Evolutionary conservation across 2,888 invertebrate species (phyloP), one percentile per base, ranked within the genome.

Genomic region (Thymelicus acteon): DNA sequence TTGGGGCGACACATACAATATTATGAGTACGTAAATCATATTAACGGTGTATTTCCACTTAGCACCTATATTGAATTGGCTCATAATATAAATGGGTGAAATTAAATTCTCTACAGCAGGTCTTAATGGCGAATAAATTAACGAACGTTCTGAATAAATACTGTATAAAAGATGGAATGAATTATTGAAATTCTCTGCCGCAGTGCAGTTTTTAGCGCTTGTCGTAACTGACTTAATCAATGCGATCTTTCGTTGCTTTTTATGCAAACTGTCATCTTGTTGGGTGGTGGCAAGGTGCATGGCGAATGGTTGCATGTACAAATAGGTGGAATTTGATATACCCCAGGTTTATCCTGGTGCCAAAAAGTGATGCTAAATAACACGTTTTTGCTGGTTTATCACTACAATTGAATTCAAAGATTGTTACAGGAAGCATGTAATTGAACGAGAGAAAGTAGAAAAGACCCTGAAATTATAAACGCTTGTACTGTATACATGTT

Each of bases 51-150:
- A 62, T 48, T 62, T 62, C 37, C 48, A 49, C 47, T 62, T 48
- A 62, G 37, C 24, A 31, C 24, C 31, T 49, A 62, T 62, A 31
- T 49, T 61, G 48, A 37, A 62, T 62, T 31, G 47, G 31, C 62
- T 62, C 62, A 19, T 61, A 61, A 61, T 61, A 61, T 61, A 61
- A 61, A 61, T 61, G 61, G 61, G 24, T 61, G 61, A 61, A 61
- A 61, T 61, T 61, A 47, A 61, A 47, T 61, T 47, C 44, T 61
- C 61, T 61, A 19, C 47, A 61, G 48, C 48, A 49, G 62, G 48
- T 48, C 62, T 62, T 48, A 47, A 62, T 37, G 31, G 31, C 31
- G 48, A 48, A 62, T 62, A 62, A 57, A 62, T 62, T 62, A 62
- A 37, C 62, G n/a, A n/a, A 48, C 47, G 44, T 31, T 31, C 48